phyloP scores from a whole-genome alignment of 2,113 vertebrate species.

The Aegypius monachus region DNA sequence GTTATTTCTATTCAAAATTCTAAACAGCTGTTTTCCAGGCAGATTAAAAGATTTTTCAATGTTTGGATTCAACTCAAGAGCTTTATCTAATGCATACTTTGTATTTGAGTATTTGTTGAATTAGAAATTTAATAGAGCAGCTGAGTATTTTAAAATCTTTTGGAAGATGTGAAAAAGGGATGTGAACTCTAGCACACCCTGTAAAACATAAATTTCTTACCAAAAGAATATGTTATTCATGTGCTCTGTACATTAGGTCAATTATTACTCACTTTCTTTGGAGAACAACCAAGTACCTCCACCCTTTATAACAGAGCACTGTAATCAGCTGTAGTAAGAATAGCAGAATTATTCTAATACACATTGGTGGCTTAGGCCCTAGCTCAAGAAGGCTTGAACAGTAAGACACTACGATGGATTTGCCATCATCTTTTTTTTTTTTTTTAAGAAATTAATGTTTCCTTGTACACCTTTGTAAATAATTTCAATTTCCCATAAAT shows the following conservation, averaged over 20 bases:
- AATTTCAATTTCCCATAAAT: conserved; percentile 53
- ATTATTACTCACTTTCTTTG: conserved; percentile 81
- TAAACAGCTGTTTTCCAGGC: conserved; percentile 56
- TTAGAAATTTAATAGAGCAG: conserved; percentile 70
- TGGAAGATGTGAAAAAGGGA: conserved; percentile 71
- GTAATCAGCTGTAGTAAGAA: conserved; percentile 69
- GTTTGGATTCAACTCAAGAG: conserved; percentile 47
- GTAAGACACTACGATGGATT: conserved; percentile 29
- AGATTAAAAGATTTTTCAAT: conserved; percentile 51
- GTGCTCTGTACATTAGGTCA: conserved; percentile 81
- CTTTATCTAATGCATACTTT: conserved; percentile 61
- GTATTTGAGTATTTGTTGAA: conserved; percentile 64
- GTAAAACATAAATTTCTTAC: conserved; percentile 73
- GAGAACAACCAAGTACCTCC: conserved; percentile 74
- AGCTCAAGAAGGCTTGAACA: conserved; percentile 23
- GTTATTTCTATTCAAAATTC: conserved; percentile 53
- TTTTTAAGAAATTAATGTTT: background rate
- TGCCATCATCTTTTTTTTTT: conserved; percentile 13
- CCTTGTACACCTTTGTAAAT: conserved; percentile 56
- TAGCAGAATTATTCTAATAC: conserved; percentile 44
- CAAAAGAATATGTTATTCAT: conserved; percentile 80
- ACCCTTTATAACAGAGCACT: conserved; percentile 71
- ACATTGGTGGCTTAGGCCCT: background rate
- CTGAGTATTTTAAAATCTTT: conserved; percentile 72
- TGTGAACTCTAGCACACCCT: conserved; percentile 74